Base-by-base conservation (phyloP, 1,140 invertebrate genomes). In the Drosophila auraria region DNA sequence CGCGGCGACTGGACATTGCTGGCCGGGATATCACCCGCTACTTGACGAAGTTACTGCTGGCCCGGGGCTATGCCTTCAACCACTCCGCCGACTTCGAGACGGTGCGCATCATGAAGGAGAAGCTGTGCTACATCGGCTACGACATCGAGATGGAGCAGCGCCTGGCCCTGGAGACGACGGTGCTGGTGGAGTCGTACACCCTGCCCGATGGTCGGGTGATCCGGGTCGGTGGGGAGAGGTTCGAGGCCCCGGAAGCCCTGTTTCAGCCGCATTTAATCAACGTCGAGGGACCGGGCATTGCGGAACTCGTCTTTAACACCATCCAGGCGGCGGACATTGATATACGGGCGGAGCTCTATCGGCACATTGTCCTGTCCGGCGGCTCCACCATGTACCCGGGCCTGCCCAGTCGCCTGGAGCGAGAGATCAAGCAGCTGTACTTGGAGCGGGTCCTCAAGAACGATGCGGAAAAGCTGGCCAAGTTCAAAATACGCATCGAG, bases 311-410 rank as follows among this genome's bases (percentile, higher is more conserved):
- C 9, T 99, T 99, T 92, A 98, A 97, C 93, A 99, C 98, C 30
- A 99, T 99, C 93, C 96, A 96, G 95, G 95, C 97, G 51, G 98
- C 97, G 2, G 97, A 98, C 92, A 99, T 99, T 78, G 99, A 99
- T 94, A 98, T 99, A 93, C 95, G 99, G 64, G 96, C 97, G 57
- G 99, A 99, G 93, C 95, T 99, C 47, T 99, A 99, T 94, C 99
- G 99, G 93, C 98, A 99, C 93, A 99, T 99, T 83, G 98, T 99
- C 11, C 94, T 99, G 12, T 99, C 98, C 54, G 99, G 99, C 15
- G 99, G 99, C 57, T 99, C 98, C 56, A 99, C 99, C n/a, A 99
- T 99, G 99, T 99, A 99, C 94, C 98, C 99, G 30, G 99, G 99
- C 15, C 95, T 99, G 69, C 99, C 99, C 2, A 99, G 97, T 81